Conservation (phyloP, 2,888 invertebrate species). For the Palloptera scutellata region DNA sequence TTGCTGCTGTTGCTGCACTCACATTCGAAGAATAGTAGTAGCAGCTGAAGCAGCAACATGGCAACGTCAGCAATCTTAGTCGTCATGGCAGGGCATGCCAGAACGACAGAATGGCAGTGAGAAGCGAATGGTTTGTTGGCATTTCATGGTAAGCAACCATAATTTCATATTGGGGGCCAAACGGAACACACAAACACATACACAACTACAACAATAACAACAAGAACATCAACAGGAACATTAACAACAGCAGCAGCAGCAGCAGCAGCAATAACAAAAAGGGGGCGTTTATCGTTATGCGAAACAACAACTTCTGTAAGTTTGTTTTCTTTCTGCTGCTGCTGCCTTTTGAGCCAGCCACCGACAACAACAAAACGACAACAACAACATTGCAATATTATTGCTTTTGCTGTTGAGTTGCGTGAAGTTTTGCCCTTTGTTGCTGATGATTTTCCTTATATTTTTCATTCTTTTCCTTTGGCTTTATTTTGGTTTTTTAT, state of each 20-base stretch:
- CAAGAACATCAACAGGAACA: too few relatives aligned
- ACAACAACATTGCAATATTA: too few relatives aligned
- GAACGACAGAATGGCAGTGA: slow-evolving; percentile 4
- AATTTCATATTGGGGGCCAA: slow-evolving; percentile 49
- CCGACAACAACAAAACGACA: too few relatives aligned
- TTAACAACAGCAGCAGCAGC: too few relatives aligned
- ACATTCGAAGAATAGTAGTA: neutral
- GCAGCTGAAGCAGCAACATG: neutral
- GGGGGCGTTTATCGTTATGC: slow-evolving; percentile 58
- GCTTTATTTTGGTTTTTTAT: neutral
- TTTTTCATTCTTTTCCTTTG: too few relatives aligned
- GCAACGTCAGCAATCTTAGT: neutral
- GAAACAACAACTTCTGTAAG: slow-evolving; percentile 58
- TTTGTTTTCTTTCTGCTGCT: slow-evolving; percentile 45
- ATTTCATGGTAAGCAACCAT: slow-evolving; percentile 46
- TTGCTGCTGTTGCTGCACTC: slow-evolving; percentile 18
- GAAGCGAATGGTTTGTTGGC: slow-evolving; percentile 13
- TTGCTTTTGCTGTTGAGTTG: neutral
- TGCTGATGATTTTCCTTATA: too few relatives aligned
- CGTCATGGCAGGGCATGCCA: neutral
- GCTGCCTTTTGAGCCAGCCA: slow-evolving; percentile 2
- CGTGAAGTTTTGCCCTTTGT: slow-evolving; percentile 1
- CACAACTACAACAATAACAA: too few relatives aligned
- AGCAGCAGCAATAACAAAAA: slow-evolving; percentile 41
- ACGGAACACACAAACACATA: too few relatives aligned